Evolutionary conservation across 1,140 invertebrate genomes (phyloP).

Genomic region (Gryon sp.): DNA sequence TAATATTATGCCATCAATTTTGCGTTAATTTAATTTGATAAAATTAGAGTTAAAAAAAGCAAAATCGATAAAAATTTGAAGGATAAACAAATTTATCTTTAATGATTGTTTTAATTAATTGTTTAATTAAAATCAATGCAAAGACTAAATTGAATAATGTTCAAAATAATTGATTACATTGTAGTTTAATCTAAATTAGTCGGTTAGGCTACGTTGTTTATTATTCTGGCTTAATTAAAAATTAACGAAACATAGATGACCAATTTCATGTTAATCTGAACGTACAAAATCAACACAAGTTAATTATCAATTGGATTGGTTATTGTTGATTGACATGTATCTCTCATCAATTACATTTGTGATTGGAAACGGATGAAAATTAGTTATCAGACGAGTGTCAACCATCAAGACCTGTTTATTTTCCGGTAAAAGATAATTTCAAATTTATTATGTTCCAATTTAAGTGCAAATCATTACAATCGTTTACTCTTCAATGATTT

Average conservation of each 20-base stretch:
- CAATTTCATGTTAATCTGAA: constrained; percentile 28
- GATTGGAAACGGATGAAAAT: constrained; percentile 33
- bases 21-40: too few relatives aligned
- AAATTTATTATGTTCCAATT: constrained; percentile 24
- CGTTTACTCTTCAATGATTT: too few relatives aligned
- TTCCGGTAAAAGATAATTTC: constrained; percentile 18
- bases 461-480: too few relatives aligned
- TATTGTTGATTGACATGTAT: constrained; percentile 36
- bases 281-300: constrained; percentile 31
- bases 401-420: constrained; percentile 2
- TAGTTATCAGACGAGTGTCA: constrained; percentile 14
- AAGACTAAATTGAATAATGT: too few relatives aligned
- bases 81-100: constrained; percentile 2
- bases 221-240: constrained; percentile 12
- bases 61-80: not conserved
- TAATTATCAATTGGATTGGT: constrained; percentile 21
- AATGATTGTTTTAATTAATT: too few relatives aligned
- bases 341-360: constrained; percentile 43
- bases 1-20: too few relatives aligned
- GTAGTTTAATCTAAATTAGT: too few relatives aligned
- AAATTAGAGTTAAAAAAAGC: too few relatives aligned
- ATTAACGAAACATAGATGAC: constrained; percentile 37
- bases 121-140: too few relatives aligned
- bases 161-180: too few relatives aligned
- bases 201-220: too few relatives aligned